Evolutionary conservation across 2,113 vertebrate genomes (phyloP).

Genomic region (Nyctereutes procyonoides): DNA sequence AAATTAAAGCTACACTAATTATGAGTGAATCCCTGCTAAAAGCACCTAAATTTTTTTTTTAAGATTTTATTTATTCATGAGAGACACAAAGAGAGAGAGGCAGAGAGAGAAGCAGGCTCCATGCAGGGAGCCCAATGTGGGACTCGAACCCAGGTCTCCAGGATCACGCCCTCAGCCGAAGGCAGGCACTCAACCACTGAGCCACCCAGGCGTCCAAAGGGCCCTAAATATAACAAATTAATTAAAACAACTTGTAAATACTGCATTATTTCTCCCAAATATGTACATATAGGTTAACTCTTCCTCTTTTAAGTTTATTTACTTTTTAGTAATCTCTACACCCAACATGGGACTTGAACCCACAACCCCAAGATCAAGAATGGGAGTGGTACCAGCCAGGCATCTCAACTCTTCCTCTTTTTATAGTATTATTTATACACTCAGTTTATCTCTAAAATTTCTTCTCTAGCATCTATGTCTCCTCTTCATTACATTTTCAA

Average conservation of each 20-base stretch:
- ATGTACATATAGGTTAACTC: background rate
- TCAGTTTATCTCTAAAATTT: background rate
- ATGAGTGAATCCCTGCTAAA: background rate
- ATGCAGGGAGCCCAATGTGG: too few species aligned
- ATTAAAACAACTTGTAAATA: background rate
- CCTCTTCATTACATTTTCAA: slow-evolving; percentile 2
- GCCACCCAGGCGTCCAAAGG: too few species aligned
- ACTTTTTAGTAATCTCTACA: background rate
- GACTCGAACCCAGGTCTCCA: too few species aligned
- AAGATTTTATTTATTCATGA: too few species aligned
- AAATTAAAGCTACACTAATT: slow-evolving; percentile 57
- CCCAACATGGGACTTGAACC: background rate
- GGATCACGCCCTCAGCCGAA: too few species aligned
- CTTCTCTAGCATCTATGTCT: background rate
- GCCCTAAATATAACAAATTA: background rate
- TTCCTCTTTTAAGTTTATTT: background rate
- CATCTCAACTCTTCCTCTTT: background rate
- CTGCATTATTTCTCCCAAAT: background rate
- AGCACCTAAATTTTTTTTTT: too few species aligned
- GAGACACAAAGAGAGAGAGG: too few species aligned
- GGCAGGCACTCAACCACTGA: too few species aligned
- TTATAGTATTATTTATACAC: background rate
- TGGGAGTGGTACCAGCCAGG: background rate
- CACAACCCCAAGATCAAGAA: background rate
- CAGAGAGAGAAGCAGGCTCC: too few species aligned